Conservation (phyloP, 2,797 vertebrate species). For the Jordanella pulchra region DNA sequence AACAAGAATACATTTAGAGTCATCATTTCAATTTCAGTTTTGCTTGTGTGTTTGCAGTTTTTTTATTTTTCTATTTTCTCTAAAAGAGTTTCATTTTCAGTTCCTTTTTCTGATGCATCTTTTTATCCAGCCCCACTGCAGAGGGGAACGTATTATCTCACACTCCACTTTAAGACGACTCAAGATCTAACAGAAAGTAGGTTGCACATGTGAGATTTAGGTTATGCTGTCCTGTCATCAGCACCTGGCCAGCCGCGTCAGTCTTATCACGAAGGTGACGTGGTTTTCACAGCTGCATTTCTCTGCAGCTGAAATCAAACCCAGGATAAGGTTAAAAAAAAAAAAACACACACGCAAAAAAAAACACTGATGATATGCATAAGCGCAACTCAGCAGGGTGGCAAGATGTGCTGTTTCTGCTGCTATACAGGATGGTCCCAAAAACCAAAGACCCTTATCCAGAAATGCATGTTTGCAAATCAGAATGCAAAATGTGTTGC, state of each 20-base stretch:
- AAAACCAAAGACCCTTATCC: neutral
- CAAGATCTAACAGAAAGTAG: conserved; percentile 53
- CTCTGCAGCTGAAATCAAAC: conserved; percentile 59
- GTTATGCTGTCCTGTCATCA: conserved; percentile 53
- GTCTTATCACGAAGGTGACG: conserved; percentile 34
- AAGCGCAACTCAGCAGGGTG: neutral
- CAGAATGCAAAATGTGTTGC: neutral
- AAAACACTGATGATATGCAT: conserved; percentile 12
- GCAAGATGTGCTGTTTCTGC: neutral
- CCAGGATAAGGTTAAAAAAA: neutral
- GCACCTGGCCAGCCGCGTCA: conserved; percentile 64
- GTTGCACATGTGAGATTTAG: conserved; percentile 47
- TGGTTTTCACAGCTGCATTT: conserved; percentile 60
- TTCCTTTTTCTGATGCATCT: conserved; percentile 4
- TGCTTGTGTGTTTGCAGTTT: neutral
- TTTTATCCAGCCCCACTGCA: conserved; percentile 19
- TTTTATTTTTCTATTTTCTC: neutral
- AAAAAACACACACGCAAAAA: too few relatives aligned
- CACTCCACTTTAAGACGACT: conserved; percentile 24
- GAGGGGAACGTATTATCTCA: conserved; percentile 8
- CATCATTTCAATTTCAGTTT: conserved; percentile 10
- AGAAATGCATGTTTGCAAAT: neutral
- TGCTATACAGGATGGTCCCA: conserved; percentile 8
- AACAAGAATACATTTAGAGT: neutral
- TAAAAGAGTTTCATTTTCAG: conserved; percentile 7